A percentile compares a stretch with the other conserved stretches of the same genome.
These are phyloP conservation scores for Todiramphus chloris DNA, from an alignment of 2,113 vertebrate species.

Conservation along the genomic window DNA sequence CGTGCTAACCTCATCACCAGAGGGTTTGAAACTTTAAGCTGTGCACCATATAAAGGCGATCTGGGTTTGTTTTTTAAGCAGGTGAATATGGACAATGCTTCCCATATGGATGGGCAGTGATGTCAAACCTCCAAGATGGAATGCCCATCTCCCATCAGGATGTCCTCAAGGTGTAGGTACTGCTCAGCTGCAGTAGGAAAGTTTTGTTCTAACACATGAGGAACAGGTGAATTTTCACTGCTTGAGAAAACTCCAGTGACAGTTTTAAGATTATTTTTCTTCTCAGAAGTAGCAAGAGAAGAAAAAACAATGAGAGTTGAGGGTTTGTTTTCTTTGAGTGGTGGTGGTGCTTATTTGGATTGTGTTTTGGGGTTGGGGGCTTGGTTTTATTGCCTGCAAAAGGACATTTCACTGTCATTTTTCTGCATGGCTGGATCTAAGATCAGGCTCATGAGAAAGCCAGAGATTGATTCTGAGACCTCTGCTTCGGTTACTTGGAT, in stretches of 20 bases:
- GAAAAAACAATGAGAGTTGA: neutral
- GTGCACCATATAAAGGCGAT: rapidly evolving
- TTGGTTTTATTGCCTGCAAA: neutral
- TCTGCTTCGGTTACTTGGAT: neutral
- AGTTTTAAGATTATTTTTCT: neutral
- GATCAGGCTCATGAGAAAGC: neutral
- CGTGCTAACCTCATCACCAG: neutral
- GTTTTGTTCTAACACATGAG: neutral
- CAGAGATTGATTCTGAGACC: neutral
- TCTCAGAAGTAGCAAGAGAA: neutral
- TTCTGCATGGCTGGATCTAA: neutral
- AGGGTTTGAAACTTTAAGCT: neutral
- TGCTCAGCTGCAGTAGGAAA: neutral
- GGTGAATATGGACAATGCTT: neutral
- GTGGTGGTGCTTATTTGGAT: neutral
- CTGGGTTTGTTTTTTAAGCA: neutral
- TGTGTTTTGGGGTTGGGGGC: neutral
- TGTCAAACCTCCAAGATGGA: neutral
- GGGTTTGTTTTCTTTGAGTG: neutral
- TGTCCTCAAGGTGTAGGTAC: neutral
- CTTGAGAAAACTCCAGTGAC: neutral
- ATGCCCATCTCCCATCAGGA: neutral
- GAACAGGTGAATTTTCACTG: neutral
- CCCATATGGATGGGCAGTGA: rapidly evolving
- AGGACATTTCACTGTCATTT: neutral